A percentile compares a stretch with the other conserved stretches of the same genome.
Conservation (phyloP, 2,113 vertebrate species). For the Oryzias melastigma region DNA sequence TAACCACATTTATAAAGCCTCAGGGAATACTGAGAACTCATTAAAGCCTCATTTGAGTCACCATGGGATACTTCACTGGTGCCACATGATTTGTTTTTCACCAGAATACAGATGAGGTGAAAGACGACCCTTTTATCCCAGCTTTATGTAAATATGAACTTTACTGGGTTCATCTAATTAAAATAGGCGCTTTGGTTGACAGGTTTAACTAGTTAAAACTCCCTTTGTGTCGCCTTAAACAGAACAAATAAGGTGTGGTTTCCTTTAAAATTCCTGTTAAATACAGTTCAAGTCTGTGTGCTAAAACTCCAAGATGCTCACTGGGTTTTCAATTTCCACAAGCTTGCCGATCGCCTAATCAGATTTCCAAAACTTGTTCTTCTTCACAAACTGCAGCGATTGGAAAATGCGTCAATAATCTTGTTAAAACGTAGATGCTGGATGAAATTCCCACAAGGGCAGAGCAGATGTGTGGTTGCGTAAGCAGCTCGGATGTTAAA, state of each 20-base stretch:
- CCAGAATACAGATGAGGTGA: no score
- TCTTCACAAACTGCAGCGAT: no score
- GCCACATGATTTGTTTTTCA: no score
- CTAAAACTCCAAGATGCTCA: background rate
- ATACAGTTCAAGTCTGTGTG: background rate
- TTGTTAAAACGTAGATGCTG: background rate
- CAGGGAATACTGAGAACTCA: no score
- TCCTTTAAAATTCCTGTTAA: background rate
- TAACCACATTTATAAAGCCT: no score
- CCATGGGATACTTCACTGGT: no score
- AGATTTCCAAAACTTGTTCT: no score
- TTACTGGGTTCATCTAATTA: background rate
- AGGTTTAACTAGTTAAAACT: constrained; percentile 1
- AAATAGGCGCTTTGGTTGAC: background rate
- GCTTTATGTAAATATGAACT: background rate
- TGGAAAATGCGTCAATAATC: background rate
- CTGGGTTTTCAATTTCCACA: no score
- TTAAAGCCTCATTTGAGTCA: no score
- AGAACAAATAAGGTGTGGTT: background rate
- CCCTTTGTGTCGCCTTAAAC: background rate
- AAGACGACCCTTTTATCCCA: no score
- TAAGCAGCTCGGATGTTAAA: constrained; percentile 1
- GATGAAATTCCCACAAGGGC: background rate
- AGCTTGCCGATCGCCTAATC: no score
- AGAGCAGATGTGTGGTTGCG: constrained; percentile 23